Evolutionary conservation across 2,113 vertebrate genomes (phyloP).

Genomic region (Burhinus bistriatus): DNA sequence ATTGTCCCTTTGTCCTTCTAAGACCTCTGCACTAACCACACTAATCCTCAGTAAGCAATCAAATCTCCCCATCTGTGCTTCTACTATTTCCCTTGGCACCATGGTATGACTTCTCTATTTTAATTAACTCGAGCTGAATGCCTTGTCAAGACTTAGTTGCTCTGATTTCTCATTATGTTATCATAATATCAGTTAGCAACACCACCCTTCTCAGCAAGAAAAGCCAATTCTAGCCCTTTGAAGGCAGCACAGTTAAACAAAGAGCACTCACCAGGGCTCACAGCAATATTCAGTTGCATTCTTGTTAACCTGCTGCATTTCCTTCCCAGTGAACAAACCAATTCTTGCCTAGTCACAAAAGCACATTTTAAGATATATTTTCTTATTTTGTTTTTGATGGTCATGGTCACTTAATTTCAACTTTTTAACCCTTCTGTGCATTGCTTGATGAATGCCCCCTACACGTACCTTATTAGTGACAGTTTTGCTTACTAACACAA

Average conservation of each 20-base stretch:
- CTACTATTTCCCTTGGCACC: slow-evolving; percentile 18
- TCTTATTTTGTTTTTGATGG: not conserved
- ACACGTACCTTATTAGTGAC: rapidly evolving
- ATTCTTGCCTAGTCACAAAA: not conserved
- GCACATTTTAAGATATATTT: not conserved
- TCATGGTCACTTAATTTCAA: not conserved
- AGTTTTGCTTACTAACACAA: not conserved
- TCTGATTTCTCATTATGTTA: slow-evolving; percentile 57
- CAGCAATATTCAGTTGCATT: not conserved
- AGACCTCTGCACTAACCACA: not conserved
- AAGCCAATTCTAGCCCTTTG: not conserved
- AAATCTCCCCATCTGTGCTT: slow-evolving; percentile 50
- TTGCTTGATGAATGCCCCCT: not conserved
- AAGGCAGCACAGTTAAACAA: not conserved
- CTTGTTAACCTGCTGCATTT: not conserved
- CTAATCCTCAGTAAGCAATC: slow-evolving; percentile 50
- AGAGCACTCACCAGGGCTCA: not conserved
- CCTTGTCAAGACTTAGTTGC: slow-evolving; percentile 31
- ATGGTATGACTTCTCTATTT: not conserved
- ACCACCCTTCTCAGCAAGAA: not conserved
- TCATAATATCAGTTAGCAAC: slow-evolving; percentile 43
- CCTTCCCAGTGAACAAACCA: not conserved
- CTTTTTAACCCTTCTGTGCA: not conserved
- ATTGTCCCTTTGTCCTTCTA: slow-evolving; percentile 39
- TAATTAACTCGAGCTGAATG: slow-evolving; percentile 13